Conservation (phyloP, 2,888 invertebrate species). For the Acleris sparsana region DNA sequence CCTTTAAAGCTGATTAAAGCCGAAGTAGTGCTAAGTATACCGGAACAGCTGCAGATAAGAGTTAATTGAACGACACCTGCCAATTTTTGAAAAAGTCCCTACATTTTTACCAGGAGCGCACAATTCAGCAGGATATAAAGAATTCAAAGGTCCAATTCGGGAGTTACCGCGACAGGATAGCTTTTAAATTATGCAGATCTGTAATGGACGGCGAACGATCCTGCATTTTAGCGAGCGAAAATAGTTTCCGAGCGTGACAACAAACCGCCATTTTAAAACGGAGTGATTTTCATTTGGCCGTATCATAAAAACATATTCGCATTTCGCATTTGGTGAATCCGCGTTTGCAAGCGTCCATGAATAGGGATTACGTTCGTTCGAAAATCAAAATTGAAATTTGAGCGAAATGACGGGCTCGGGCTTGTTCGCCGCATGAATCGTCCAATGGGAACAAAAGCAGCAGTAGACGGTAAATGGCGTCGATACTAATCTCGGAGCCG, state of each 20-base stretch:
- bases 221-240: constrained; percentile 55
- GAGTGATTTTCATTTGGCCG: constrained; percentile 35
- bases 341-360: constrained; percentile 27
- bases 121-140: constrained; percentile 65
- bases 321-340: constrained; percentile 36
- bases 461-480: constrained; percentile 74
- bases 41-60: constrained; percentile 41
- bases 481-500: constrained; percentile 82
- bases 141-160: constrained; percentile 69
- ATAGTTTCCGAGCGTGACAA: constrained; percentile 59
- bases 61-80: constrained; percentile 74
- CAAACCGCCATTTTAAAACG: constrained; percentile 38
- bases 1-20: constrained; percentile 26
- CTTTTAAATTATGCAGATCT: constrained; percentile 77
- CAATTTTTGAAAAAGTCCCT: constrained; percentile 59
- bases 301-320: constrained; percentile 38
- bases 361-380: constrained; percentile 37
- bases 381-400: constrained; percentile 43
- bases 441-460: constrained; percentile 70
- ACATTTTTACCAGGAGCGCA: constrained; percentile 60
- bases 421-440: constrained; percentile 52
- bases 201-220: constrained; percentile 70
- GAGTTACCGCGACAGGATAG: constrained; percentile 66
- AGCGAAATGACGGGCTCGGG: constrained; percentile 32
- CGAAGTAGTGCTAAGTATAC: constrained; percentile 38